Evolutionary conservation across 35 echinoderm and acorn worm genomes (phyloP), one percentile per base, ranked within the genome.

Genomic region (Heliocidaris erythrogramma): DNA sequence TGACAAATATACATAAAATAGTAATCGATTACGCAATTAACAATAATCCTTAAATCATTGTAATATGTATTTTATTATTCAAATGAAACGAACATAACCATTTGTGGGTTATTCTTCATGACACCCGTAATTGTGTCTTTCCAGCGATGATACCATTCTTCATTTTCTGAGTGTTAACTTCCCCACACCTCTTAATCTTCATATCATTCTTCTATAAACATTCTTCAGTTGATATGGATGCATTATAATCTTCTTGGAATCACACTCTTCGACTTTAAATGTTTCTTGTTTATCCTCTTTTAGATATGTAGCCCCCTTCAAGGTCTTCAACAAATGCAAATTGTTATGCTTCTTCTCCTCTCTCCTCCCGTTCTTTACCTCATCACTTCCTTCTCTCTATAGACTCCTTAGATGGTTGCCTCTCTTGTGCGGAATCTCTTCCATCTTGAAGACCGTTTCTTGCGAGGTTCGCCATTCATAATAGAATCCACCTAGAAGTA

Each of bases 391-490:
- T 56, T 2, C 85, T 48, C 86, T 86, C 85, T 86, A 32, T 89
- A 5, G 7, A 12, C 47, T 5, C 31, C 87, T 48, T 89, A 89
- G 31, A 89, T 89, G 13, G 87, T 89, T 5, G 87, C 87, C 16
- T 89, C 87, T 12, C 87, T 13, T 78, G 65, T 78, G 4, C 65
- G 21, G 47, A 89, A 89, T 13, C 87, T 32, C 87, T 89, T 89
- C 87, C 87, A 89, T 12, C 87, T 32, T 48, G 87, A 89, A 4
- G 87, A n/a, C 0, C 87, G 31, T 18, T 89, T 89, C 87, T 89
- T 89, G 87, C 9, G 29, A 48, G 31, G 87, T 16, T 89, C 87
- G 12, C 87, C 47, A 48, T 89, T 89, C 87, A 89, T 89, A 31
- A 89, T 32, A 18, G 87, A 32, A n/a, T 32, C 87, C 87, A 89